These are phyloP conservation scores for Columbina picui DNA, from an alignment of 2,113 vertebrate species.

Conservation along the genomic window DNA sequence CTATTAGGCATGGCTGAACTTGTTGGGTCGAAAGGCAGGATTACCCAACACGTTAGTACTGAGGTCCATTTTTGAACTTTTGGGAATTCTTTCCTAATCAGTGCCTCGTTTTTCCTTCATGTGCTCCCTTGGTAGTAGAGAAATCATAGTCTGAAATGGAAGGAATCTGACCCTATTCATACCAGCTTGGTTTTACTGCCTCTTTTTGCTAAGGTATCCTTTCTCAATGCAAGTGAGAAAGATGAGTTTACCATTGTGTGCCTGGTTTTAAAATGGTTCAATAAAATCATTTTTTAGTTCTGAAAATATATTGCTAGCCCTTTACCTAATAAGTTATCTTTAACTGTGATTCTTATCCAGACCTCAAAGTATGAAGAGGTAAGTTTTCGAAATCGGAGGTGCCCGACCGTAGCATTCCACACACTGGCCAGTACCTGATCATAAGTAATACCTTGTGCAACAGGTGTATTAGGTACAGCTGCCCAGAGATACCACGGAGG, in stretches of 20 bases:
- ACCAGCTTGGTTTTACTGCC: background rate
- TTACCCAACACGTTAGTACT: background rate
- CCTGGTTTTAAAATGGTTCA: background rate
- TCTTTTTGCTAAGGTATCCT: background rate
- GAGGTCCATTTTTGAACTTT: background rate
- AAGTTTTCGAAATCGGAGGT: background rate
- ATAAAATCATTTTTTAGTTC: background rate
- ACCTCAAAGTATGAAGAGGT: background rate
- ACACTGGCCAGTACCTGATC: background rate
- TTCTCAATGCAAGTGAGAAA: background rate
- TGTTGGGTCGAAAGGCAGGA: background rate
- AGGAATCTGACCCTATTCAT: background rate
- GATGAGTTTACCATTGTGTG: background rate
- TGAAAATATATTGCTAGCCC: background rate
- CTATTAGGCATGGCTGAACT: background rate
- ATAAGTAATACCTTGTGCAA: background rate
- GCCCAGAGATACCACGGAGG: background rate
- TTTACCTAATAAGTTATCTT: background rate
- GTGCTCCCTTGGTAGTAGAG: background rate
- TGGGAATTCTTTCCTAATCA: background rate
- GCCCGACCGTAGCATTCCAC: background rate
- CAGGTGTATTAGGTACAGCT: background rate
- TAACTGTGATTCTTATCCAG: rapidly evolving
- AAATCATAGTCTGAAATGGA: rapidly evolving
- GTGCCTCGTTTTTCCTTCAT: background rate